phyloP scores from a whole-genome alignment of 2,888 invertebrate genomes.

The Piscicola geometra region DNA sequence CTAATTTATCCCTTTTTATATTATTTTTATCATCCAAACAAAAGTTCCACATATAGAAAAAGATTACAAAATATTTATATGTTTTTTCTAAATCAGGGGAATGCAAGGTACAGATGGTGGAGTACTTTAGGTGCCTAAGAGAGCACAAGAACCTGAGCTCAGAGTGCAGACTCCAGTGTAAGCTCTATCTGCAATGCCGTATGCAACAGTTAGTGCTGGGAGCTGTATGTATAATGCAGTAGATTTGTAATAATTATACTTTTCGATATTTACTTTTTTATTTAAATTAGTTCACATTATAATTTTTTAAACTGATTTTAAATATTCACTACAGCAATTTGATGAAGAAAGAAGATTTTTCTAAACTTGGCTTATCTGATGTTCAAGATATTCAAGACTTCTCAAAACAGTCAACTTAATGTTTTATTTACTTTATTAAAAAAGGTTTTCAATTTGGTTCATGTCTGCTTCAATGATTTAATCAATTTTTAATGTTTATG shows the following conservation, averaged over 20 bases:
- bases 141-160: slow-evolving; percentile 72
- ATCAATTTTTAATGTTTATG: too few relatives aligned
- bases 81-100: slow-evolving; percentile 50
- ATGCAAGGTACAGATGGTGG: slow-evolving; percentile 78
- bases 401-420: too few relatives aligned
- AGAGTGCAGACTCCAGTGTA: slow-evolving; percentile 73
- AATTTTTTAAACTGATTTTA: slow-evolving; percentile 18
- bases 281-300: not conserved
- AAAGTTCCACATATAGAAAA: too few relatives aligned
- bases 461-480: too few relatives aligned
- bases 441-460: too few relatives aligned
- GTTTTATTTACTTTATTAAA: too few relatives aligned
- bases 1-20: too few relatives aligned
- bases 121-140: slow-evolving; percentile 82
- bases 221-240: too few relatives aligned
- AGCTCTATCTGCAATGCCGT: slow-evolving; percentile 57
- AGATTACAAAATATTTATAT: not conserved
- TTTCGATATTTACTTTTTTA: too few relatives aligned
- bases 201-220: not conserved
- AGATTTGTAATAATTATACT: too few relatives aligned
- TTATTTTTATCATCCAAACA: too few relatives aligned
- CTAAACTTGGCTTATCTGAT: slow-evolving; percentile 69
- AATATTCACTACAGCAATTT: slow-evolving; percentile 61
- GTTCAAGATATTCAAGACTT: too few relatives aligned
- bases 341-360: slow-evolving; percentile 88